Conservation (phyloP, 2,888 invertebrate species). For the Polydrusus cervinus region DNA sequence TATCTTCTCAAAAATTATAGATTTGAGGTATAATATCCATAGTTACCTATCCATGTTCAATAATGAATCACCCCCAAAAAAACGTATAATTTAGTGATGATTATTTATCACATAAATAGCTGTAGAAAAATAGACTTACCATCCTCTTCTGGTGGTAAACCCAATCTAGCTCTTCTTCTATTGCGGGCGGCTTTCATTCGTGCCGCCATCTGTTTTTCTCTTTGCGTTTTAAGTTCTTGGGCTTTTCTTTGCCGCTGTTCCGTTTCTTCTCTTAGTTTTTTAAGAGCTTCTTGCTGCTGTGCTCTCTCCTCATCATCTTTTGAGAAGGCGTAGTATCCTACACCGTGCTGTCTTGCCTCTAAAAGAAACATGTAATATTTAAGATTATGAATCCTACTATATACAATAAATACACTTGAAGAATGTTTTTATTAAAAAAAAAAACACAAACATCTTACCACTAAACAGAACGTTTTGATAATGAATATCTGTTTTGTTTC, state of each 20-base stretch:
- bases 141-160: conserved; percentile 80
- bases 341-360: conserved; percentile 95
- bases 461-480: conserved; percentile 94
- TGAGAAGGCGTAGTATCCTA: conserved; percentile 93
- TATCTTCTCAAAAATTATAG: too few species aligned
- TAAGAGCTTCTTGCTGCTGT: conserved; percentile 86
- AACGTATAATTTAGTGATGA: background rate
- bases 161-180: conserved; percentile 82
- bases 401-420: background rate
- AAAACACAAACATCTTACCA: conserved; percentile 72
- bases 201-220: conserved; percentile 80
- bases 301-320: conserved; percentile 86
- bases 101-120: too few species aligned
- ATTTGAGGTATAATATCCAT: too few species aligned
- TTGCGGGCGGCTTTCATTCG: conserved; percentile 83
- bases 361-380: conserved; percentile 57
- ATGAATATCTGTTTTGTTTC: conserved; percentile 85
- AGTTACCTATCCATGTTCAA: too few species aligned
- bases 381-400: background rate
- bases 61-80: too few species aligned
- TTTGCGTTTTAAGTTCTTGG: conserved; percentile 75
- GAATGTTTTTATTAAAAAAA: background rate
- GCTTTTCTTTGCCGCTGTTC: conserved; percentile 79
- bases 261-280: conserved; percentile 82
- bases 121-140: conserved; percentile 63